Conservation (phyloP, 2,113 vertebrate genomes). For the Cervus canadensis region DNA sequence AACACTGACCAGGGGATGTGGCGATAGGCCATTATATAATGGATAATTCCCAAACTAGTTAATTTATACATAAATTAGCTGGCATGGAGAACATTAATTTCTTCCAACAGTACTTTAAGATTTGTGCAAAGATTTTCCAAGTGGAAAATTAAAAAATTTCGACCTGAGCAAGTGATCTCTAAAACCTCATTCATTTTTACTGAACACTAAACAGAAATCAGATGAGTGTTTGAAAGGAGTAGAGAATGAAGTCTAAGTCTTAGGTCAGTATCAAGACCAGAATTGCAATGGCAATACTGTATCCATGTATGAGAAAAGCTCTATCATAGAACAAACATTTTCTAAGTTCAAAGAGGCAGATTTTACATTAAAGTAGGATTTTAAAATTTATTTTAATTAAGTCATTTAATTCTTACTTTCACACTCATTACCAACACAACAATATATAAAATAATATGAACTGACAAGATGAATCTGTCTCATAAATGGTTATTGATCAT, state of each 20-base stretch:
- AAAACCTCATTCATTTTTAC: not conserved
- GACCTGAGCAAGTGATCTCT: not conserved
- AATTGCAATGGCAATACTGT: not conserved
- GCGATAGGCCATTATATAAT: not conserved
- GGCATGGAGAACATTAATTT: not conserved
- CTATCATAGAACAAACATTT: not conserved
- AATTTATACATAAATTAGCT: not conserved
- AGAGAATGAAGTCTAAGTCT: not conserved
- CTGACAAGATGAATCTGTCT: fast-evolving
- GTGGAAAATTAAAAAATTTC: not conserved
- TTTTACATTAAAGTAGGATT: not conserved
- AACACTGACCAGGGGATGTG: not conserved
- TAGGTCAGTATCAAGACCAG: not conserved
- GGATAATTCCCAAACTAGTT: not conserved
- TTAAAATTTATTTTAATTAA: not conserved
- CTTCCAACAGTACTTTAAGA: not conserved
- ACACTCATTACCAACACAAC: not conserved
- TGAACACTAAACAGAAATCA: not conserved
- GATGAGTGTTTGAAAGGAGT: not conserved
- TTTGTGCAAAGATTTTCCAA: not conserved
- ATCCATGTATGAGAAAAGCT: not conserved
- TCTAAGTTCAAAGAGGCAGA: not conserved
- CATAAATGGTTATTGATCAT: not conserved
- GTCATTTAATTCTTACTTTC: not conserved
- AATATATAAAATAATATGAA: not conserved